Conservation (phyloP, 2,888 invertebrate genomes). For the Drosophila austrosaltans region DNA sequence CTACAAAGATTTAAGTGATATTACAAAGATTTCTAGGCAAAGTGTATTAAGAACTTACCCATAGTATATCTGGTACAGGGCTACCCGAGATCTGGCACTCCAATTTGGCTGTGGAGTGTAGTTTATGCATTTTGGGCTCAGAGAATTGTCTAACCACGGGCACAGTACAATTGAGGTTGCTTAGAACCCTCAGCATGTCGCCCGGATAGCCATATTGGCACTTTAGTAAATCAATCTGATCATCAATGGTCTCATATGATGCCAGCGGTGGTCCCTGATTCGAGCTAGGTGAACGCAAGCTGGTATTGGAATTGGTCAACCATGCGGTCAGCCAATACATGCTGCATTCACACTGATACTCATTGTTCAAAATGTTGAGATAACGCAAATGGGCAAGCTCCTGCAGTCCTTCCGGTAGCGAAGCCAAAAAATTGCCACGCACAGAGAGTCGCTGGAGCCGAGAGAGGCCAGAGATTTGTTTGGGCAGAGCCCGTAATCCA, state of each 20-base stretch:
- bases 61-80: constrained; percentile 91
- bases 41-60: constrained; percentile 84
- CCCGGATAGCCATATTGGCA: constrained; percentile 88
- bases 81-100: constrained; percentile 91
- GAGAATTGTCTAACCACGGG: constrained; percentile 87
- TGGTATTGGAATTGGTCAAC: constrained; percentile 83
- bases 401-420: constrained; percentile 88
- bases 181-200: constrained; percentile 89
- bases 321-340: constrained; percentile 90
- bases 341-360: constrained; percentile 94
- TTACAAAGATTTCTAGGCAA: neutral
- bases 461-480: constrained; percentile 78
- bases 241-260: constrained; percentile 71
- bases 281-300: constrained; percentile 80
- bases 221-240: constrained; percentile 85
- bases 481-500: constrained; percentile 85
- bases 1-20: constrained; percentile 38
- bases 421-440: constrained; percentile 88
- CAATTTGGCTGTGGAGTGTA: constrained; percentile 88
- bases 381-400: constrained; percentile 87
- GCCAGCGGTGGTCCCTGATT: constrained; percentile 38
- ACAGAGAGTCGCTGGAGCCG: constrained; percentile 87
- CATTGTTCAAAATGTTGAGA: constrained; percentile 89
- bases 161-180: constrained; percentile 89
- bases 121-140: constrained; percentile 86